Conservation (phyloP, 2,797 vertebrate genomes). For the Microcaecilia unicolor region DNA sequence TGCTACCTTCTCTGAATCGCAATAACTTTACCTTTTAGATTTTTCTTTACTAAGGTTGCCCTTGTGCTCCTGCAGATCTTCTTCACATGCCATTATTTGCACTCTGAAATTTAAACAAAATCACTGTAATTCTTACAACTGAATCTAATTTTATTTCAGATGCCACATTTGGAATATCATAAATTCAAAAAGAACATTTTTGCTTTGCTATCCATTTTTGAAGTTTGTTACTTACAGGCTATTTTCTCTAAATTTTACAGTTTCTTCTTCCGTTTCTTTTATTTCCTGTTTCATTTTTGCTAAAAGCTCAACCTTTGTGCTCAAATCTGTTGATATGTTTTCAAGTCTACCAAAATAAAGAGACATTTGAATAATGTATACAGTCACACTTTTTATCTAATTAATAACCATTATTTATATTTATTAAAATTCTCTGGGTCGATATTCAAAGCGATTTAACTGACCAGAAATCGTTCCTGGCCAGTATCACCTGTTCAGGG, state of each 20-base stretch:
- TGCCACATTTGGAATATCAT: too few species aligned
- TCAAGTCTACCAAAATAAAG: conserved; percentile 21
- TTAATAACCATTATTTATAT: too few species aligned
- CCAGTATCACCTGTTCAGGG: too few species aligned
- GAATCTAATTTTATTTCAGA: background rate
- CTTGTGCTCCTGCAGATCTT: conserved; percentile 17
- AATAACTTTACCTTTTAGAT: conserved; percentile 37
- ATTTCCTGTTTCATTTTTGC: conserved; percentile 21
- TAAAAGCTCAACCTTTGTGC: conserved; percentile 29
- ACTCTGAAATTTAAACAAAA: conserved; percentile 24
- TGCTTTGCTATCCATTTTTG: background rate
- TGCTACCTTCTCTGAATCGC: too few species aligned
- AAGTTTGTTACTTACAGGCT: conserved; percentile 16
- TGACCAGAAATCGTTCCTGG: too few species aligned
- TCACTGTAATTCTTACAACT: too few species aligned
- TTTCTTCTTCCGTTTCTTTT: conserved; percentile 26
- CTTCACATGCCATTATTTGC: background rate
- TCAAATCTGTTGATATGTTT: conserved; percentile 4
- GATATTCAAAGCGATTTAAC: too few species aligned
- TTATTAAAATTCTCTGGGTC: too few species aligned
- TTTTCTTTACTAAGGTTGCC: conserved; percentile 23
- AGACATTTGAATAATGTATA: background rate
- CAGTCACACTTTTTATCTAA: too few species aligned
- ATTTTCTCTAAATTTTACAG: conserved; percentile 4
- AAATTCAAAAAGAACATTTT: too few species aligned